A percentile compares a stretch with the other conserved stretches of the same genome.
Evolutionary conservation across 2,888 invertebrate species (phyloP).

Genomic region (Thecophora atra): DNA sequence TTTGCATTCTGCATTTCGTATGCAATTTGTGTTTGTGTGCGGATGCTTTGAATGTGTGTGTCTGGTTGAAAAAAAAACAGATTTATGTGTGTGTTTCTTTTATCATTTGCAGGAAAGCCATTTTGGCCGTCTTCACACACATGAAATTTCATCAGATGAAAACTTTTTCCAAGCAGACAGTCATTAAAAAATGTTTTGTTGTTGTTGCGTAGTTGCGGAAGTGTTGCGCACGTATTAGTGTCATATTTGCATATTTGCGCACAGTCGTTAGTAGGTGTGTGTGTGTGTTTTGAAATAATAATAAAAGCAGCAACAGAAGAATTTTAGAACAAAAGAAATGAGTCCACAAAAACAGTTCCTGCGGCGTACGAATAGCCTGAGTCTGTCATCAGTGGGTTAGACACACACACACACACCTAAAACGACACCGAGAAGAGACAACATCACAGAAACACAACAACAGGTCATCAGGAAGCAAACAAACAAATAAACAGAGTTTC

Average conservation of each 20-base stretch:
- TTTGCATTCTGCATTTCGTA: neutral
- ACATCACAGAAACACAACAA: neutral
- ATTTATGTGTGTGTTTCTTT: slow-evolving; percentile 11
- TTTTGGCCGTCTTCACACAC: neutral
- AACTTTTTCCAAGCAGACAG: neutral
- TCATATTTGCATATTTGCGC: slow-evolving; percentile 16
- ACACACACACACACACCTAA: neutral
- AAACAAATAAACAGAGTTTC: slow-evolving; percentile 5
- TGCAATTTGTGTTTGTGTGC: slow-evolving; percentile 5
- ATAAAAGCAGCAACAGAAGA: slow-evolving; percentile 10
- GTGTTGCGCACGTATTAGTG: neutral
- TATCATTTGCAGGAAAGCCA: slow-evolving; percentile 12
- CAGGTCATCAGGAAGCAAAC: neutral
- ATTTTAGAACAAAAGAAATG: neutral
- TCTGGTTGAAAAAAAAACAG: too few species aligned
- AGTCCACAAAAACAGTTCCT: neutral
- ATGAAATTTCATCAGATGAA: neutral
- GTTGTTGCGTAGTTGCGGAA: neutral
- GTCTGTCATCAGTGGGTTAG: neutral
- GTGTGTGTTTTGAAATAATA: slow-evolving; percentile 4
- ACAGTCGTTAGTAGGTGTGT: neutral
- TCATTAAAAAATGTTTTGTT: slow-evolving; percentile 4
- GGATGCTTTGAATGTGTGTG: slow-evolving; percentile 11
- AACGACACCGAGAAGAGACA: neutral
- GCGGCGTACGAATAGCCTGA: neutral